phyloP scores from a whole-genome alignment of 2,113 vertebrate genomes.

The Spilogale gracilis region DNA sequence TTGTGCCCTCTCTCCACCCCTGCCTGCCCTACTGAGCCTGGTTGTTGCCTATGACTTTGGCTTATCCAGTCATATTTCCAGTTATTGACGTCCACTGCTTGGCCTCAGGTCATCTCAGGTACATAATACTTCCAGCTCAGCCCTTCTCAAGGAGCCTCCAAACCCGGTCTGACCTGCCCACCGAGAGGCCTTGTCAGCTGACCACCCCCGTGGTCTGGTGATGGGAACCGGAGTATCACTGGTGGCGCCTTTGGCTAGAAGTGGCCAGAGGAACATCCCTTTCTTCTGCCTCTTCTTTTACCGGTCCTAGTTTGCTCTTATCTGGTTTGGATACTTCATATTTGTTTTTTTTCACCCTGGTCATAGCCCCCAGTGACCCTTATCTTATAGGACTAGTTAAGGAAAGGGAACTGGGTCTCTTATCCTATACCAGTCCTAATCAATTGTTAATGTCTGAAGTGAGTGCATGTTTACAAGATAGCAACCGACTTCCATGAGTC shows the following conservation, averaged over 20 bases:
- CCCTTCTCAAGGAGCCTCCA: background rate
- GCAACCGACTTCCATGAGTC: background rate
- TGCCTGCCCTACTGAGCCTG: background rate
- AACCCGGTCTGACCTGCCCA: background rate
- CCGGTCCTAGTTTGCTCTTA: background rate
- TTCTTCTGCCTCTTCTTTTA: background rate
- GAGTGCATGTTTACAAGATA: background rate
- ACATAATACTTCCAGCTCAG: background rate
- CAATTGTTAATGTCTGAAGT: background rate
- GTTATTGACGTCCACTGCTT: background rate
- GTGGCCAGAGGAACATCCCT: background rate
- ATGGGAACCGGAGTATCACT: no score
- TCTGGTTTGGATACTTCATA: background rate
- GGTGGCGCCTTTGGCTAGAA: background rate
- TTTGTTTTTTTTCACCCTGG: background rate
- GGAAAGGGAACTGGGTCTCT: background rate
- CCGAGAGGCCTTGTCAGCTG: background rate
- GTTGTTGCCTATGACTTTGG: background rate
- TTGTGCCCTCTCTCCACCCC: background rate
- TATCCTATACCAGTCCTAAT: background rate
- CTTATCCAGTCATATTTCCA: background rate
- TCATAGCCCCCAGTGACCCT: background rate
- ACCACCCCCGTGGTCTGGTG: rapidly evolving
- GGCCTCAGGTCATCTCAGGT: background rate
- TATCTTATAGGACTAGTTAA: background rate